These are phyloP conservation scores for Acromyrmex heyeri DNA, from an alignment of 1,140 invertebrate genomes.

Conservation along the genomic window DNA sequence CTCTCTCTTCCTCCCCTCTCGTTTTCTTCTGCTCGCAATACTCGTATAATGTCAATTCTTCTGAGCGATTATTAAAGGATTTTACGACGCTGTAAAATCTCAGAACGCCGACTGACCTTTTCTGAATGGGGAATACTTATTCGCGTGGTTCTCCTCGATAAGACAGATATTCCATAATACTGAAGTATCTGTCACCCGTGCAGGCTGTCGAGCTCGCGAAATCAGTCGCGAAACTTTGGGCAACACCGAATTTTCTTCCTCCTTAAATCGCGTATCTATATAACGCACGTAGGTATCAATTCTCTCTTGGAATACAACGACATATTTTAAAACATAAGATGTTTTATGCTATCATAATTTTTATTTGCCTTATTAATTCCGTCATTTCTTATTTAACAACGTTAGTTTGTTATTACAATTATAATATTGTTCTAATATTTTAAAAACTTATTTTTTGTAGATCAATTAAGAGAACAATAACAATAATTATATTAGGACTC, in stretches of 20 bases:
- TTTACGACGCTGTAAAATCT: slow-evolving; percentile 72
- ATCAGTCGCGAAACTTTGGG: neutral
- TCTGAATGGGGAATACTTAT: slow-evolving; percentile 43
- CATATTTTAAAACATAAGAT: slow-evolving; percentile 1
- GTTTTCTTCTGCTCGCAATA: neutral
- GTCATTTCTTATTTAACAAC: neutral
- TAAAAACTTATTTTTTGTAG: neutral
- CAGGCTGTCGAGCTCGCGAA: neutral
- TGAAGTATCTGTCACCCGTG: slow-evolving; percentile 38
- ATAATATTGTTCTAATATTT: neutral
- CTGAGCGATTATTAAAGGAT: slow-evolving; percentile 66
- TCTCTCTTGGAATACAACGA: neutral
- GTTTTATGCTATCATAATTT: neutral
- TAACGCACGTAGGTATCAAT: neutral
- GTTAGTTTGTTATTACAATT: neutral
- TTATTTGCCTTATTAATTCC: neutral
- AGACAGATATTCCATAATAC: slow-evolving; percentile 53
- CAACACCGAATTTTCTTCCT: neutral
- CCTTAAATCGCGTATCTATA: neutral
- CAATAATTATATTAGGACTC: no score
- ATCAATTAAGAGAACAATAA: no score
- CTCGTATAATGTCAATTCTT: slow-evolving; percentile 51
- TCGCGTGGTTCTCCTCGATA: slow-evolving; percentile 40
- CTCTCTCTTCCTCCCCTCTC: neutral
- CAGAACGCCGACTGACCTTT: slow-evolving; percentile 66